phyloP scores from a whole-genome alignment of 2,888 invertebrate genomes.

The Eilema griseolum region DNA sequence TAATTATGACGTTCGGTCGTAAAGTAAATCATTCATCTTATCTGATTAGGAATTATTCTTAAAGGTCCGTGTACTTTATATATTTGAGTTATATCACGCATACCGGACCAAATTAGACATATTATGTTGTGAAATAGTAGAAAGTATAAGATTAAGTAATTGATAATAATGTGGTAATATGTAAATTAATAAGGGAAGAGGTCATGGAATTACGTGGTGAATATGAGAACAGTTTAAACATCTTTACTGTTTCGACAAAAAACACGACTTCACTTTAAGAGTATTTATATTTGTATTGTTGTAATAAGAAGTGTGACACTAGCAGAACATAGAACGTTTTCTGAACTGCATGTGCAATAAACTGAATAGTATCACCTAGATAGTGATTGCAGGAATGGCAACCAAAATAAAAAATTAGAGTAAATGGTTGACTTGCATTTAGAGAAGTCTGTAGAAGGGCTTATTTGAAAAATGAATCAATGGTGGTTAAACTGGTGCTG shows the following conservation, averaged over 20 bases:
- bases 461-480: not conserved
- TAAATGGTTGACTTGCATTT: not conserved
- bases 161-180: not conserved
- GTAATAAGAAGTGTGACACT: not conserved
- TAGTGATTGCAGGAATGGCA: not conserved
- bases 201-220: not conserved
- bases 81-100: not conserved
- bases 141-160: not conserved
- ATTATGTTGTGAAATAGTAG: not conserved
- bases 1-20: constrained; percentile 4
- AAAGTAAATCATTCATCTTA: not conserved
- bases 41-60: not conserved
- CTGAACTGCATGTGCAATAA: not conserved
- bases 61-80: not conserved
- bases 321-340: not conserved
- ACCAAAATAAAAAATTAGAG: not conserved
- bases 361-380: not conserved
- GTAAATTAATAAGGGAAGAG: not conserved
- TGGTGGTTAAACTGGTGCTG: too few relatives aligned
- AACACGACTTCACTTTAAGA: not conserved
- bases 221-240: not conserved
- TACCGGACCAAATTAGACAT: not conserved
- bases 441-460: not conserved
- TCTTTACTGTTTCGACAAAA: not conserved
- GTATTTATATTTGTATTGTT: not conserved